These are phyloP conservation scores for Gephyroberyx darwinii DNA, from an alignment of 2,797 vertebrate genomes.

Conservation along the genomic window DNA sequence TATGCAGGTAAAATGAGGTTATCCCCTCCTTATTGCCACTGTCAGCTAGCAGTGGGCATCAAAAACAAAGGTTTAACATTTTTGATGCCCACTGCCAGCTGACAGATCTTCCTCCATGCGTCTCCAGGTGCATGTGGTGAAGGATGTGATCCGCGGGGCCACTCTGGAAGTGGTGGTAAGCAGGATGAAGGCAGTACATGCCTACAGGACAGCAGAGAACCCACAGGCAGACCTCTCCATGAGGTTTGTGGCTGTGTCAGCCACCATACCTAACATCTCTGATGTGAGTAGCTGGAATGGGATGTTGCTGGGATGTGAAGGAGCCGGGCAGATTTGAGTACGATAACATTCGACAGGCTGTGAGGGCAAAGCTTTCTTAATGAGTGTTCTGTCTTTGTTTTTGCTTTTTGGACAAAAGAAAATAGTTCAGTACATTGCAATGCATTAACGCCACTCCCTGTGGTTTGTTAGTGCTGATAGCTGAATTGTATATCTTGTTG, in stretches of 20 bases:
- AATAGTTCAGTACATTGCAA: background rate
- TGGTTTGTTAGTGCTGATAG: too few relatives aligned
- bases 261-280: slow-evolving; percentile 94
- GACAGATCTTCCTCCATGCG: background rate
- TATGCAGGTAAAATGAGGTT: too few relatives aligned
- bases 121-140: slow-evolving; percentile 91
- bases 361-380: background rate
- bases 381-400: too few relatives aligned
- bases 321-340: background rate
- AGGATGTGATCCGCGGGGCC: slow-evolving; percentile 92
- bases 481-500: background rate
- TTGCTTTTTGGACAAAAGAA: too few relatives aligned
- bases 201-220: slow-evolving; percentile 76
- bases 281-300: slow-evolving; percentile 84
- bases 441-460: background rate
- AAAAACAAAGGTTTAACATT: slow-evolving; percentile 3
- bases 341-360: background rate
- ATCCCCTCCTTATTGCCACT: too few relatives aligned
- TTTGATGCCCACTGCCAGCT: background rate
- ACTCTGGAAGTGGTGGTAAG: slow-evolving; percentile 97
- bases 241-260: slow-evolving; percentile 96
- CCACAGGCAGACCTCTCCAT: slow-evolving; percentile 73
- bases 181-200: slow-evolving; percentile 95
- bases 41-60: too few relatives aligned
- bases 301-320: background rate